phyloP scores from a whole-genome alignment of 2,113 vertebrate species.

The Sarotherodon lohbergeri region DNA sequence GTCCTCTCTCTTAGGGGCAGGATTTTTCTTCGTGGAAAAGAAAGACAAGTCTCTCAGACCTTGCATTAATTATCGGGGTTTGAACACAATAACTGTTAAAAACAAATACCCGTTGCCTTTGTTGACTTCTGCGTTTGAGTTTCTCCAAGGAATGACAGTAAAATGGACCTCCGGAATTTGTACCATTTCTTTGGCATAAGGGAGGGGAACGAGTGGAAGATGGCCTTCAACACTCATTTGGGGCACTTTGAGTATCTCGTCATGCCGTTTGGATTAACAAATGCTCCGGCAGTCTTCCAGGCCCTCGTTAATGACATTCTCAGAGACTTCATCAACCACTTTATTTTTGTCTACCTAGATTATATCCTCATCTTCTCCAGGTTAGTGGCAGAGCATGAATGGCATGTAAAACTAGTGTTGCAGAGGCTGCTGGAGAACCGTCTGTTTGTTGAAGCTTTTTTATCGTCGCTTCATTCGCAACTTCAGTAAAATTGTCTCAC shows the following conservation, averaged over 20 bases:
- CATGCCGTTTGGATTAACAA: not conserved
- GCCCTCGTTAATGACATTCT: not conserved
- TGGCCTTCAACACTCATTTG: not conserved
- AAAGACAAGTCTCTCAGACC: not conserved
- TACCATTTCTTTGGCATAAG: not conserved
- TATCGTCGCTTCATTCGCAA: not conserved
- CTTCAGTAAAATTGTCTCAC: not conserved
- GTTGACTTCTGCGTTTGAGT: not conserved
- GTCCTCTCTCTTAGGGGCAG: not conserved
- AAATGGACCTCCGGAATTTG: not conserved
- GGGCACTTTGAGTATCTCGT: not conserved
- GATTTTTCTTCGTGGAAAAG: not conserved
- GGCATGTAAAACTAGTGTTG: not conserved
- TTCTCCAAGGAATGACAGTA: not conserved
- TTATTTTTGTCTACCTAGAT: not conserved
- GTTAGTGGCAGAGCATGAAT: not conserved
- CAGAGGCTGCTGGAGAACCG: not conserved
- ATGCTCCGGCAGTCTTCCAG: not conserved
- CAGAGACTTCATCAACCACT: not conserved
- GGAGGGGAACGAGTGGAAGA: not conserved
- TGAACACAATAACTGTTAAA: not conserved
- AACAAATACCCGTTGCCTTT: not conserved
- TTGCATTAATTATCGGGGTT: not conserved
- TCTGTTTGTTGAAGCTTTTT: not conserved
- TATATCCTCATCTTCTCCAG: not conserved